Base-by-base conservation (phyloP, 2,888 invertebrate genomes). In the Agrotis segetum region DNA sequence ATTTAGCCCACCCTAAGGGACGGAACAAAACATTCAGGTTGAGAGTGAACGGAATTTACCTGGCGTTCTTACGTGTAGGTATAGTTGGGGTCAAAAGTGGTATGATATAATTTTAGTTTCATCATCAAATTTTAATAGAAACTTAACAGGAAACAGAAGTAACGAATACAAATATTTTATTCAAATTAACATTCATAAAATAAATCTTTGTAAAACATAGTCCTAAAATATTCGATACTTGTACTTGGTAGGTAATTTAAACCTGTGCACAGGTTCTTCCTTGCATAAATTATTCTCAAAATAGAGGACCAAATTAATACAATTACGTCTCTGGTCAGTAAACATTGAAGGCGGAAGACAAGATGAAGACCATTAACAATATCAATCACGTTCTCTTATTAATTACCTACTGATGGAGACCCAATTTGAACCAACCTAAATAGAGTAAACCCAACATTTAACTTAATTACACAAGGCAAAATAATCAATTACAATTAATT, bases 1-100 rank as follows among this genome's bases (percentile, higher is more conserved):
- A 91, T 91, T 92, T 87, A 90, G 88, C 81, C 86, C 81, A 85
- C 87, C 88, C 87, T 81, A 69, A 83, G 87, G 91, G 87, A 83
- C 81, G 76, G 82, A 67, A 82, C 83, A 83, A 84, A 85, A 85
- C 86, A 86, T 85, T 84, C 76, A 79, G 84, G 83, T 85, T 77
- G 85, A 77, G 71, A 77, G 77, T 66, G 80, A 80, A 83, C 69
- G 79, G 73, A 86, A 81, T 89, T 88, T 88, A 90, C 90, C 90
- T 89, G 89, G 66, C 77, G 78, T 85, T 85, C 76, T 79, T 84
- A 83, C 69, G 67, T 74, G 61, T 53, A 65, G 40, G 80, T 87
- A 83, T 62, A 34, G 56, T 79, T 71, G 44, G 19, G 24, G 14
- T 46, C 79, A 77, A 62, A 79, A 79, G 72, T 80, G 77, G 40